phyloP scores from a whole-genome alignment of 2,797 vertebrate genomes.

The Lepidocolaptes lacrymiger region DNA sequence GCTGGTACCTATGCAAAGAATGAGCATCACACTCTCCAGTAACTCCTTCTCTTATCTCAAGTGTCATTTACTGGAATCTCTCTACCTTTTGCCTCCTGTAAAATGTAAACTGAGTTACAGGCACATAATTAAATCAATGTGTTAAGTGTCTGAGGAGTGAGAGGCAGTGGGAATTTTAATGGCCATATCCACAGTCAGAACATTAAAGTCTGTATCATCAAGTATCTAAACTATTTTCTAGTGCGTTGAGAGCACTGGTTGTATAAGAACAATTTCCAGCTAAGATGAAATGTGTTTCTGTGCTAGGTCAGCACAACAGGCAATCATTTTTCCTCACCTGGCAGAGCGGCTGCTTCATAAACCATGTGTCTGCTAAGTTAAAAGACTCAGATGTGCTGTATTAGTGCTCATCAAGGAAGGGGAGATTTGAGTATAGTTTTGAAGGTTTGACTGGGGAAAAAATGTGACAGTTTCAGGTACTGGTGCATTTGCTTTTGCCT shows the following conservation, averaged over 20 bases:
- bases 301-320: conserved; percentile 1
- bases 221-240: background rate
- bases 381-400: background rate
- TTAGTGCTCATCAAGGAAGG: background rate
- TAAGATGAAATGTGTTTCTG: background rate
- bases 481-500: background rate
- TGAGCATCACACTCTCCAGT: background rate
- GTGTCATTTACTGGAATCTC: conserved; percentile 47
- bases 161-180: conserved; percentile 5
- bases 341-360: background rate
- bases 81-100: conserved; percentile 38
- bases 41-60: conserved; percentile 32
- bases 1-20: background rate
- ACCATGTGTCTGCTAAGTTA: background rate
- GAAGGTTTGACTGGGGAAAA: background rate
- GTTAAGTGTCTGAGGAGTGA: background rate
- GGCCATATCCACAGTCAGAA: background rate
- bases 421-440: background rate
- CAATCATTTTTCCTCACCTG: background rate
- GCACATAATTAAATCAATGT: conserved; percentile 34
- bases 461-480: background rate
- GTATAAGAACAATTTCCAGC: background rate
- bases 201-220: background rate
- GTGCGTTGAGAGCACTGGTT: background rate
- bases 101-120: conserved; percentile 42